Conservation (phyloP, 2,113 vertebrate genomes). For the Sinosuthora webbiana region DNA sequence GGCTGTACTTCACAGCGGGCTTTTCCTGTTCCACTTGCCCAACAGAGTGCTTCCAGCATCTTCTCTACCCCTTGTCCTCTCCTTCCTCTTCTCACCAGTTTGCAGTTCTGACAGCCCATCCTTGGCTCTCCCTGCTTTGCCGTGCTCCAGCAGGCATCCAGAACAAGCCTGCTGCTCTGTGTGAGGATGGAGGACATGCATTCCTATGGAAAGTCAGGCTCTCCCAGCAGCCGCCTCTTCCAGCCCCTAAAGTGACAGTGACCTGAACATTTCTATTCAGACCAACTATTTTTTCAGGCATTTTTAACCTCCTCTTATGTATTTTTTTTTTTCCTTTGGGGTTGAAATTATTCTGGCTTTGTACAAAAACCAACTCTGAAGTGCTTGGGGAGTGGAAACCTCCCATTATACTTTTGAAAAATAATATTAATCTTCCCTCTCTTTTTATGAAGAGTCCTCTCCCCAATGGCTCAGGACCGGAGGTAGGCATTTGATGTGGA, state of each 20-base stretch:
- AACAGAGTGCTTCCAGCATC: neutral
- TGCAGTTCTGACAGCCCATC: neutral
- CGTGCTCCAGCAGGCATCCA: accelerated
- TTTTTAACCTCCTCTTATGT: neutral
- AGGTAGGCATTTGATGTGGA: slow-evolving; percentile 48
- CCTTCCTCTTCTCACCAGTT: neutral
- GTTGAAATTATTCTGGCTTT: slow-evolving; percentile 39
- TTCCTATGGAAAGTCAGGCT: neutral
- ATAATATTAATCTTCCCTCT: slow-evolving; percentile 53
- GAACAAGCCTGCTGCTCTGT: neutral
- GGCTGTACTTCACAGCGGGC: neutral
- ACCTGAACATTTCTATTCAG: neutral
- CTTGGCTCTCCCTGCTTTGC: neutral
- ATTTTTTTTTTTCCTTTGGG: slow-evolving; percentile 32
- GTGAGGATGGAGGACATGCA: neutral
- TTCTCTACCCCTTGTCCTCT: neutral
- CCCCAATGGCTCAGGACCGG: neutral
- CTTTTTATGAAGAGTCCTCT: slow-evolving; percentile 20
- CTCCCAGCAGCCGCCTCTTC: neutral
- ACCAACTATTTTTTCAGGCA: neutral
- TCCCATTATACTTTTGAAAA: slow-evolving; percentile 56
- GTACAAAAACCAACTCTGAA: slow-evolving; percentile 39
- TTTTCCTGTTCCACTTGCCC: neutral
- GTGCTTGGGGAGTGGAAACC: slow-evolving; percentile 17
- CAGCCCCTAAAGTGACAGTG: neutral